Evolutionary conservation across 2,797 vertebrate species (phyloP), one percentile per base, ranked within the genome.

Genomic region (Tinamus major): DNA sequence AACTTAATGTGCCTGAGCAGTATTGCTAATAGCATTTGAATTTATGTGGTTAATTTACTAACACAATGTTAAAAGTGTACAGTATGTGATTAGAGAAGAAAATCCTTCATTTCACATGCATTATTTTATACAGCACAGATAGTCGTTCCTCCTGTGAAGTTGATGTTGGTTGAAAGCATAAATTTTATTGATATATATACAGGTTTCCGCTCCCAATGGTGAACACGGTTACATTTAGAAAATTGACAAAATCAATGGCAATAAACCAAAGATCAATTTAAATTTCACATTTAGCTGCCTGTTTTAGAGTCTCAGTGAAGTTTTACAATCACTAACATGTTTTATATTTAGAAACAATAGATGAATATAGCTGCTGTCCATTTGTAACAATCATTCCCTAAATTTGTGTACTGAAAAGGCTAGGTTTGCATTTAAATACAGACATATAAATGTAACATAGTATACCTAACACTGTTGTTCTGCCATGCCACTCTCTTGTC

Each of bases 31-130:
- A 86, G 92, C 94, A 91, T 97, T 95, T 95, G 96, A 97, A 98
- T 97, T 97, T 97, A 97, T 97, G 96, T 97, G 91, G 92, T 80
- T 94, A 95, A 94, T 95, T 97, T 97, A 97, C 97, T 97, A 98
- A 97, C 79, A 89, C 92, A 83, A 87, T 97, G 96, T 96, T 95
- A 96, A 96, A 96, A 96, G 96, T 85, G 89, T 87, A 89, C 78
- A 92, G 93, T 80, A 94, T 81, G 76, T 79, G 89, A 88, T 97
- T 95, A 94, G 83, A 78, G 88, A 71, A 86, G 75, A 94, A 95
- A 97, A 93, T 82, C 83, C 84, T 94, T 95, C 72, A 59, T 76
- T 96, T 95, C 87, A 89, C 93, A 93, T 91, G 53, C 75, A 92
- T 92, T 84, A 61, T 94, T 96, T 91, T 90, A 91, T 95, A 94